Evolutionary conservation across 1,140 invertebrate species (phyloP).

Genomic region (Hycleus cichorii): DNA sequence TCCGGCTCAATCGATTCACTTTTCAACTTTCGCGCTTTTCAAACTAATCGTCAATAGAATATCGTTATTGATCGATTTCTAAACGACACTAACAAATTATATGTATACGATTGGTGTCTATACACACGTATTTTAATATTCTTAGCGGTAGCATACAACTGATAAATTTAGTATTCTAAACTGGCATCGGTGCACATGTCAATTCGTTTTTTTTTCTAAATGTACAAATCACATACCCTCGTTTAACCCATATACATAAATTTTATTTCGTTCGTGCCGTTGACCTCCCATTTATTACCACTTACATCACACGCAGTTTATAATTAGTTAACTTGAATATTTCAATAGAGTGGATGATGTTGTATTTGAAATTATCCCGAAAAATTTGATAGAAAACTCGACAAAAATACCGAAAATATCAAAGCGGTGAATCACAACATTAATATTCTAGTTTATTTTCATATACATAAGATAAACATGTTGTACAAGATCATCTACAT

Average conservation of each 20-base stretch:
- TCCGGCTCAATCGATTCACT: neutral
- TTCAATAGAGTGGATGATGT: neutral
- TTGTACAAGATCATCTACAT: too few species aligned
- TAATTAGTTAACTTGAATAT: neutral
- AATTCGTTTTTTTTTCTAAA: slow-evolving; percentile 20
- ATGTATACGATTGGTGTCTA: too few species aligned
- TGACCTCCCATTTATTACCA: slow-evolving; percentile 18
- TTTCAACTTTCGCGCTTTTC: neutral
- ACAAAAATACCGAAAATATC: neutral
- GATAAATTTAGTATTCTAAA: slow-evolving; percentile 20
- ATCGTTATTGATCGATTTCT: too few species aligned
- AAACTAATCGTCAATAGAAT: neutral
- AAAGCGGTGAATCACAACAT: neutral
- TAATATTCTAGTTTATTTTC: neutral
- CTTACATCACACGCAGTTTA: slow-evolving; percentile 10
- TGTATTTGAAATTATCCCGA: neutral
- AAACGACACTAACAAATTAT: too few species aligned
- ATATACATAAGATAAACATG: too few species aligned
- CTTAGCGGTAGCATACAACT: slow-evolving; percentile 2
- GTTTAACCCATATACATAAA: slow-evolving; percentile 27
- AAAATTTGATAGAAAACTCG: neutral
- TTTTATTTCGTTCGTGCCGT: slow-evolving; percentile 20
- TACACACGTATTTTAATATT: slow-evolving; percentile 18
- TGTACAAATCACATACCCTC: slow-evolving; percentile 20
- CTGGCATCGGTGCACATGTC: slow-evolving; percentile 16